A percentile compares a stretch with the other conserved stretches of the same genome.
phyloP scores from a whole-genome alignment of 2,797 vertebrate species.

The Adrianichthys oophorus region DNA sequence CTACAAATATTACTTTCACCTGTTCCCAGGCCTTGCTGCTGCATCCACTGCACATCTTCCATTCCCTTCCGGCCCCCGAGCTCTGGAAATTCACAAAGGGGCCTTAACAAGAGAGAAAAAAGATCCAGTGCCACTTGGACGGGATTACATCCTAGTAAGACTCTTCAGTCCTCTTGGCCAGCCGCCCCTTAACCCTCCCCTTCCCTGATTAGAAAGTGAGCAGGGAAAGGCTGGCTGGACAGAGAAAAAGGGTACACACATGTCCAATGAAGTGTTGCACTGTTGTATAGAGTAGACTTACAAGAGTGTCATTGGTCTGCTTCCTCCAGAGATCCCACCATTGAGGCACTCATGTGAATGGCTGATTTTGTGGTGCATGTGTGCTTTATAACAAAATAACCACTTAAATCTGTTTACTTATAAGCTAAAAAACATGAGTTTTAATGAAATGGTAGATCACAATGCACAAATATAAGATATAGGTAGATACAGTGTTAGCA shows the following conservation, averaged over 20 bases:
- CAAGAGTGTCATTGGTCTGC: constrained; percentile 51
- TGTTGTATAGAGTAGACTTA: constrained; percentile 69
- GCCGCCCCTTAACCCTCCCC: constrained; percentile 73
- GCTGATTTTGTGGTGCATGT: constrained; percentile 13
- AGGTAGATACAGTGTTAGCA: no score
- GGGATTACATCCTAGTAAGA: constrained; percentile 82
- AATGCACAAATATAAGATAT: background rate
- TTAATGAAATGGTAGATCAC: background rate
- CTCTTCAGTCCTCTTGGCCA: constrained; percentile 70
- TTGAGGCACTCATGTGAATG: constrained; percentile 20
- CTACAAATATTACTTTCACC: constrained; percentile 36
- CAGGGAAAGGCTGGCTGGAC: constrained; percentile 68
- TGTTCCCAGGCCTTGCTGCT: constrained; percentile 75
- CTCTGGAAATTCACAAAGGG: constrained; percentile 81
- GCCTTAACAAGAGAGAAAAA: constrained; percentile 84
- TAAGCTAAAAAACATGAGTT: constrained; percentile 4
- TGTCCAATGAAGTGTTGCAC: constrained; percentile 74
- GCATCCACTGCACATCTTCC: constrained; percentile 84
- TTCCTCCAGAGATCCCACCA: constrained; percentile 47
- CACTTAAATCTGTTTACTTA: background rate
- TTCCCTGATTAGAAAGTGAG: constrained; percentile 77
- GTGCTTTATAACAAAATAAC: background rate
- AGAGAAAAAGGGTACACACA: constrained; percentile 67
- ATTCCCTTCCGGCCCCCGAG: constrained; percentile 80
- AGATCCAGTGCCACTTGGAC: constrained; percentile 83